These are phyloP conservation scores for Philantomba maxwellii DNA, from an alignment of 2,113 vertebrate genomes.

Conservation along the genomic window DNA sequence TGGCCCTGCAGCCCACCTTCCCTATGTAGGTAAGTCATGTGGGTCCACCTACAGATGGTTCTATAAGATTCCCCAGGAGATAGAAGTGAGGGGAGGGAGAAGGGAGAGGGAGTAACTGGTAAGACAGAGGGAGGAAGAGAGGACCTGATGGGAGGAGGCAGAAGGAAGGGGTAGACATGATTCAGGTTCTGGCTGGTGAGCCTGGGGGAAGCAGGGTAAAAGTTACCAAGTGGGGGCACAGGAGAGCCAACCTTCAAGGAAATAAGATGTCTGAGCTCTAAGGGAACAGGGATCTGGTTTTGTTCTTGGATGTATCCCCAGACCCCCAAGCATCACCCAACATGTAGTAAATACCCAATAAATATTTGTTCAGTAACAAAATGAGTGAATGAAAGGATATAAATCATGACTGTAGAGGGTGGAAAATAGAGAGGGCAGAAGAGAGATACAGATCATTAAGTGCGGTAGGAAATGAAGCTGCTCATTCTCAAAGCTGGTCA, in stretches of 20 bases:
- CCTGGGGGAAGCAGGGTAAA: neutral
- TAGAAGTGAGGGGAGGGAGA: neutral
- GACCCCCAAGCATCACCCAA: neutral
- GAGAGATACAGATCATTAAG: neutral
- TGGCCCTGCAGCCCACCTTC: neutral
- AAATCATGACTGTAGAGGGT: neutral
- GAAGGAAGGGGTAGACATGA: neutral
- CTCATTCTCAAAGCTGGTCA: neutral
- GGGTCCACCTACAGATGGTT: neutral
- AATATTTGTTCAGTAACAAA: neutral
- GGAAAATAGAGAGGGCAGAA: neutral
- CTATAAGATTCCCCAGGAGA: neutral
- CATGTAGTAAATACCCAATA: neutral
- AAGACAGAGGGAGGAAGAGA: neutral
- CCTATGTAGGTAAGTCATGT: neutral
- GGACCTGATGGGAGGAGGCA: neutral
- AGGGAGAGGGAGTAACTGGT: too few relatives aligned
- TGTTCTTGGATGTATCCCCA: neutral
- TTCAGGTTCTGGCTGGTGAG: neutral
- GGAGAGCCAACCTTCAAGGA: neutral
- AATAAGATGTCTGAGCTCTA: neutral
- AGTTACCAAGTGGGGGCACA: neutral
- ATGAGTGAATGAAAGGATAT: neutral
- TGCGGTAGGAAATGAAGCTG: neutral
- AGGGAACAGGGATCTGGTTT: neutral